phyloP scores from a whole-genome alignment of 1,140 invertebrate genomes.

The Dufourea novaeangliae region DNA sequence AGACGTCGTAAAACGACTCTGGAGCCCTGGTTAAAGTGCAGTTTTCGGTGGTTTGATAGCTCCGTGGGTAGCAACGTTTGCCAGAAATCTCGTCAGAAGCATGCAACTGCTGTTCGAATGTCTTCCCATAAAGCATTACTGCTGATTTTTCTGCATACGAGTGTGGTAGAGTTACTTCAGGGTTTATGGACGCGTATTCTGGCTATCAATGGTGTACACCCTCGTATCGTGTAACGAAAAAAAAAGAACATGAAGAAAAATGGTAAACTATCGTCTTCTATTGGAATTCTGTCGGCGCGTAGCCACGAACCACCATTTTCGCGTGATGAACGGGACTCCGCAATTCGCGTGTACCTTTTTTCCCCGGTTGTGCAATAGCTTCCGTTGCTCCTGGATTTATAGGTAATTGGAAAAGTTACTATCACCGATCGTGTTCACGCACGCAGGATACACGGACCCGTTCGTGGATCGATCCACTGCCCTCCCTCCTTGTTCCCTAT shows the following conservation, averaged over 20 bases:
- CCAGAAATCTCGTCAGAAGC: not conserved
- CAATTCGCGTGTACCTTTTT: constrained; percentile 20
- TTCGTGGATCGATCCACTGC: not conserved
- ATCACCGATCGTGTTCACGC: constrained; percentile 35
- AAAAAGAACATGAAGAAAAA: not conserved
- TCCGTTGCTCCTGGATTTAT: constrained; percentile 35
- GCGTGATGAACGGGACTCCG: constrained; percentile 4
- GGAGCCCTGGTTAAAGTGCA: not conserved
- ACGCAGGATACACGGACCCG: constrained; percentile 29
- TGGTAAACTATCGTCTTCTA: not conserved
- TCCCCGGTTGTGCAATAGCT: constrained; percentile 6
- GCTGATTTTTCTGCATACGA: too few species aligned
- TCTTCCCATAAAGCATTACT: too few species aligned
- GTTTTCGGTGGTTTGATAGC: constrained; percentile 3
- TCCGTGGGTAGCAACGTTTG: not conserved
- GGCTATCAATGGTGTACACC: not conserved
- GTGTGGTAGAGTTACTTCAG: too few species aligned
- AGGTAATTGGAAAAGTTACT: constrained; percentile 62
- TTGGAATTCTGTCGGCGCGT: not conserved
- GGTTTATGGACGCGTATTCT: not conserved
- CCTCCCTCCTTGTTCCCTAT: not conserved
- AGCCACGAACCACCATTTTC: constrained; percentile 24
- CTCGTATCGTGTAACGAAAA: not conserved
- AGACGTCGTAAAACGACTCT: constrained; percentile 25
- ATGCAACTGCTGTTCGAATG: too few species aligned